These are phyloP conservation scores for Micromys minutus DNA, from an alignment of 2,113 vertebrate species.

Conservation along the genomic window DNA sequence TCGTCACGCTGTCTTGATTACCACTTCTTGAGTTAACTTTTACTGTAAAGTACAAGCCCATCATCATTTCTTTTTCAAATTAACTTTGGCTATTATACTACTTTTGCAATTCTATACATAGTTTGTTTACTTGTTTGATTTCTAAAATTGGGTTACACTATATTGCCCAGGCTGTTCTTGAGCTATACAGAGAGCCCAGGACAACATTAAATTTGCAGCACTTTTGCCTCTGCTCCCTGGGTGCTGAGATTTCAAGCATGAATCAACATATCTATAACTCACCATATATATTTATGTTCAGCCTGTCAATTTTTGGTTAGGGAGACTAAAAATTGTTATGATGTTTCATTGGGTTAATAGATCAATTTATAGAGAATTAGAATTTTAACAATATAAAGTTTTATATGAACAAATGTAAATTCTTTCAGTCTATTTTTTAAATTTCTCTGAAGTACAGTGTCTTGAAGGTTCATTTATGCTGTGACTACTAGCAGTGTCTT, in stretches of 20 bases:
- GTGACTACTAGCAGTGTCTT: background rate
- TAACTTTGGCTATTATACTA: background rate
- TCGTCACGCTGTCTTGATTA: background rate
- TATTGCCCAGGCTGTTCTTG: background rate
- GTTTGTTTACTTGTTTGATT: background rate
- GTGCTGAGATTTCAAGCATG: background rate
- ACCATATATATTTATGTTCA: background rate
- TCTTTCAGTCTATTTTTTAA: background rate
- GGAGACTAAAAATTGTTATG: background rate
- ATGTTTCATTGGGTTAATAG: background rate
- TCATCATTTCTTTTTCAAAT: background rate
- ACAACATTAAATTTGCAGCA: background rate
- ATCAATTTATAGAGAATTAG: background rate
- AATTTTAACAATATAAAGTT: background rate
- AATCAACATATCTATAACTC: background rate
- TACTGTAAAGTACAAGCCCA: background rate
- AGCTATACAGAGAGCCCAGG: background rate
- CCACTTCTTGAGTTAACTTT: background rate
- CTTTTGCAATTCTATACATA: background rate
- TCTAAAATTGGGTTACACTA: background rate
- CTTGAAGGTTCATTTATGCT: background rate
- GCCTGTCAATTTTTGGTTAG: background rate
- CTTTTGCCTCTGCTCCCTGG: background rate
- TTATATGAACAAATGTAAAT: background rate
- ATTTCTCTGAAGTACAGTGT: background rate